Conservation (phyloP, 1,140 invertebrate genomes). For the Lordiphosa mommai region DNA sequence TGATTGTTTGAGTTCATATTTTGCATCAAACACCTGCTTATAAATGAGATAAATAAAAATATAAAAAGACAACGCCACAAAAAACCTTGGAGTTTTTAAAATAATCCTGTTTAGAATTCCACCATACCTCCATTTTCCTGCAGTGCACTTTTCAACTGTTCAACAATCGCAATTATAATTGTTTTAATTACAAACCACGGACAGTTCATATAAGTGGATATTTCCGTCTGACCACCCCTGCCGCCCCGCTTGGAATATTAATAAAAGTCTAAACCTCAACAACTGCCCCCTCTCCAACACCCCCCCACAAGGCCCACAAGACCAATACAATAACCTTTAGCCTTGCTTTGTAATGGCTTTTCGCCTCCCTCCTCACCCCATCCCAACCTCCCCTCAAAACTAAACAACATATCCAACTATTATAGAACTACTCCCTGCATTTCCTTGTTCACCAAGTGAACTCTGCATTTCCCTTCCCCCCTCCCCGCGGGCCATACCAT, state of each 20-base stretch:
- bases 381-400: neutral
- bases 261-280: constrained; percentile 18
- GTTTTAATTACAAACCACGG: constrained; percentile 43
- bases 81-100: no score
- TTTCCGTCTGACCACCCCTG: constrained; percentile 7
- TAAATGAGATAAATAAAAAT: no score
- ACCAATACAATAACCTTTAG: constrained; percentile 53
- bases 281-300: no score
- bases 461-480: constrained; percentile 7
- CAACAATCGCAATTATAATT: constrained; percentile 56
- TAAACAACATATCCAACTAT: constrained; percentile 8
- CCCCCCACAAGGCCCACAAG: neutral
- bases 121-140: no score
- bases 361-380: neutral
- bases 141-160: constrained; percentile 24
- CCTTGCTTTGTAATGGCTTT: constrained; percentile 42
- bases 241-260: constrained; percentile 16
- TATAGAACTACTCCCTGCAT: constrained; percentile 15
- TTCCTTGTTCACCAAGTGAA: constrained; percentile 34
- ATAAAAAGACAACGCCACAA: no score
- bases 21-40: no score
- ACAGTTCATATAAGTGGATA: constrained; percentile 48
- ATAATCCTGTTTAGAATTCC: no score
- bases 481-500: neutral
- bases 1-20: no score